These are phyloP conservation scores for Hippolais icterina DNA, from an alignment of 2,113 vertebrate genomes.

Conservation along the genomic window DNA sequence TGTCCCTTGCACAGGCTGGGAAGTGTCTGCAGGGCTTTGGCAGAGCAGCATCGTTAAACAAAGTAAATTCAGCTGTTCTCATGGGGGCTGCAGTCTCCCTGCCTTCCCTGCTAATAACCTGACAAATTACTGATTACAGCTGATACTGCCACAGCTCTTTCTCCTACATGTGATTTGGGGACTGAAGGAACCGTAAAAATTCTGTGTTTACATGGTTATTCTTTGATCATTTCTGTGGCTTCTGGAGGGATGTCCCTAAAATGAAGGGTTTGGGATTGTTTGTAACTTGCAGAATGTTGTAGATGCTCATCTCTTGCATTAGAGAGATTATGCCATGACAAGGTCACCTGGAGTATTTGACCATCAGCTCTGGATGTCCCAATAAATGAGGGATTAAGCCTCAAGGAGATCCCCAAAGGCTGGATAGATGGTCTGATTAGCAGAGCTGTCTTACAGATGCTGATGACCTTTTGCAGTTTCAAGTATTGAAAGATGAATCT, in stretches of 20 bases:
- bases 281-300: neutral
- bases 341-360: neutral
- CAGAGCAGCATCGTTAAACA: accelerated
- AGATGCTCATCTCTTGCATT: neutral
- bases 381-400: neutral
- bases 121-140: neutral
- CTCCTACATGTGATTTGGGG: accelerated
- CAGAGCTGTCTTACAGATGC: neutral
- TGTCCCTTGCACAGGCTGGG: neutral
- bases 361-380: neutral
- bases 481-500: neutral
- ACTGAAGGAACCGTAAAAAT: neutral
- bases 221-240: neutral
- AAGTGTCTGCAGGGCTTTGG: neutral
- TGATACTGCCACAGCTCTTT: neutral
- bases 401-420: neutral
- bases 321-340: neutral
- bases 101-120: neutral
- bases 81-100: neutral
- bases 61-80: neutral
- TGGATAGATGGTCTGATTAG: neutral
- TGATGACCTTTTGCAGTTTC: neutral
- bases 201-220: neutral
- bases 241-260: neutral
- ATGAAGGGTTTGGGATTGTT: neutral